Evolutionary conservation across 1,140 invertebrate species (phyloP).

Genomic region (Diabrotica virgifera): DNA sequence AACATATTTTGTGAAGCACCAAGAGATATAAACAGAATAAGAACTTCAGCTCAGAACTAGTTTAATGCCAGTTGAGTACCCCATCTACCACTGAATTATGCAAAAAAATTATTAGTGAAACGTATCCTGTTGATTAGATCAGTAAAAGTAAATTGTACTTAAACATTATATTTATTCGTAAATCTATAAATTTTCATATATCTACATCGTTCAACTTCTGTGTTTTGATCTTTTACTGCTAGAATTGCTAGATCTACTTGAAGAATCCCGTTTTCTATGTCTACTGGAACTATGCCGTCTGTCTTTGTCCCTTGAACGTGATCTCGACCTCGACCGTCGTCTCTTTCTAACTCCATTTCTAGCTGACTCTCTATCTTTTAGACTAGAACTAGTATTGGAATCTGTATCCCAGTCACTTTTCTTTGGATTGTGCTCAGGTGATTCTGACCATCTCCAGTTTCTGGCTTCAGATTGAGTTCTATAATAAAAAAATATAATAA

Average conservation of each 20-base stretch:
- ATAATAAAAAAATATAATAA: conserved; percentile 10
- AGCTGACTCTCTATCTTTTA: background rate
- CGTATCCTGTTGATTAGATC: too few species aligned
- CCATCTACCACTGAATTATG: too few species aligned
- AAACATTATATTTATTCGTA: too few species aligned
- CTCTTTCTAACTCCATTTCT: background rate
- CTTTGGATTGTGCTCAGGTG: conserved; percentile 54
- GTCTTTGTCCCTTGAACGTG: background rate
- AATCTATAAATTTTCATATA: too few species aligned
- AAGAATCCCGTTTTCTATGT: background rate
- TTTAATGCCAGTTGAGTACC: too few species aligned
- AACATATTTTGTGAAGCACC: too few species aligned
- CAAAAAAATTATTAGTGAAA: too few species aligned
- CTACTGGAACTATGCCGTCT: background rate
- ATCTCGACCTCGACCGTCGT: background rate
- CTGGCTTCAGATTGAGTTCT: conserved; percentile 39
- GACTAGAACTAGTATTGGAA: background rate
- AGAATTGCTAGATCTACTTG: background rate
- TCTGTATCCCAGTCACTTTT: conserved; percentile 1
- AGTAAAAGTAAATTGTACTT: too few species aligned
- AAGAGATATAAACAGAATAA: too few species aligned
- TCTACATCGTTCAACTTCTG: too few species aligned
- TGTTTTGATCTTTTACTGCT: background rate
- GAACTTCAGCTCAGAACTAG: too few species aligned
- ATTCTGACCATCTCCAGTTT: conserved; percentile 75